A percentile compares a stretch with the other conserved stretches of the same genome.
Evolutionary conservation across 2,113 vertebrate genomes (phyloP).

Genomic region (Tachuris rubrigastra): DNA sequence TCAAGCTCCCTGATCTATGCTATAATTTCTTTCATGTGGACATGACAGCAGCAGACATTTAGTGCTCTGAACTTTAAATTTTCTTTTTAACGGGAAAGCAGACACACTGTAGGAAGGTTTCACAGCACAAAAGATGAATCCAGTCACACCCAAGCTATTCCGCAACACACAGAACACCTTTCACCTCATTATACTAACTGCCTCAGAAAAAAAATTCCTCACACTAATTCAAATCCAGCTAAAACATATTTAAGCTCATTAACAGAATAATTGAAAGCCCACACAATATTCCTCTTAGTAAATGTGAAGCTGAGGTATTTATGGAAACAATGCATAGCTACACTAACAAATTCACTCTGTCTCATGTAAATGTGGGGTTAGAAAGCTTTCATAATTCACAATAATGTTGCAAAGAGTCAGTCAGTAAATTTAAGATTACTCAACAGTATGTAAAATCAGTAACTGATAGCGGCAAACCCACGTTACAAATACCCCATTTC

Average conservation of each 20-base stretch:
- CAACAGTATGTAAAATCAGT: not conserved
- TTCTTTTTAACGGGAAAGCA: not conserved
- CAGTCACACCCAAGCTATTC: not conserved
- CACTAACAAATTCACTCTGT: not conserved
- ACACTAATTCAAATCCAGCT: not conserved
- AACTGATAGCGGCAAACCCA: not conserved
- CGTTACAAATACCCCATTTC: not conserved
- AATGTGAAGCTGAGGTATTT: slow-evolving; percentile 24
- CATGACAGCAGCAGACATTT: not conserved
- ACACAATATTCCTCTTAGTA: slow-evolving; percentile 2
- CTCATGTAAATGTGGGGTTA: not conserved
- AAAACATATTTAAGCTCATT: slow-evolving; percentile 18
- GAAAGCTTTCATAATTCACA: slow-evolving; percentile 16
- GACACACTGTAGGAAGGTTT: not conserved
- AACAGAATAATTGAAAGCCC: slow-evolving; percentile 5
- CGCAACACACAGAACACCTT: not conserved
- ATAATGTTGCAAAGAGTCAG: slow-evolving; percentile 1
- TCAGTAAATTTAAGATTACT: not conserved
- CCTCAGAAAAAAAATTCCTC: not conserved
- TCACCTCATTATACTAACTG: not conserved
- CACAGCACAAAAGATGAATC: not conserved
- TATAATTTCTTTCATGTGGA: not conserved
- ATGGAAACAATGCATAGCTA: slow-evolving; percentile 17
- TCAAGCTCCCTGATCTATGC: not conserved
- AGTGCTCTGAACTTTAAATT: not conserved